These are phyloP conservation scores for Endotricha flammealis DNA, from an alignment of 2,888 invertebrate genomes.

Conservation along the genomic window DNA sequence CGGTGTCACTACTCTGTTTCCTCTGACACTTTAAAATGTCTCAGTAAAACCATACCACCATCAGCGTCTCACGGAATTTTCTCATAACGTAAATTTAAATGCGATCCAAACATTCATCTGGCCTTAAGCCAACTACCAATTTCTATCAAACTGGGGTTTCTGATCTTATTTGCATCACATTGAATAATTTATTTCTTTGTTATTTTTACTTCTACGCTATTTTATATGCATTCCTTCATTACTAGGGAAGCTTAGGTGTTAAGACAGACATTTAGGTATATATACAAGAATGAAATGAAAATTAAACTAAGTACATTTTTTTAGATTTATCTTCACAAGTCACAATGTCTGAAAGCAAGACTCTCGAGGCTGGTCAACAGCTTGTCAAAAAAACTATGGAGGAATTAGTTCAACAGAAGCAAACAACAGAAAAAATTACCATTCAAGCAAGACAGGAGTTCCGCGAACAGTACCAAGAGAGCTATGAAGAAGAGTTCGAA, in stretches of 20 bases:
- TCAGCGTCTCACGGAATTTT: slow-evolving; percentile 38
- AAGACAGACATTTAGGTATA: no score
- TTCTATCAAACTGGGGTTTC: slow-evolving; percentile 55
- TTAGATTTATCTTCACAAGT: slow-evolving; percentile 33
- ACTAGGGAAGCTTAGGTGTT: slow-evolving; percentile 5
- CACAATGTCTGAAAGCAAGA: slow-evolving; percentile 62
- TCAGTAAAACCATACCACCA: slow-evolving; percentile 14
- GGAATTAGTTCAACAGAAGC: slow-evolving; percentile 57
- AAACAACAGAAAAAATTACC: slow-evolving; percentile 58
- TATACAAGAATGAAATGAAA: no score
- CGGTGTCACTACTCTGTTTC: slow-evolving; percentile 2
- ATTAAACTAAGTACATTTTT: no score
- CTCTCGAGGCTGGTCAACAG: slow-evolving; percentile 65
- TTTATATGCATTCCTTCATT: slow-evolving; percentile 5
- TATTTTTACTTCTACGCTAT: slow-evolving; percentile 21
- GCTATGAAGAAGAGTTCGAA: slow-evolving; percentile 72
- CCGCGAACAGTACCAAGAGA: slow-evolving; percentile 64
- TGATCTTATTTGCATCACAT: slow-evolving; percentile 35
- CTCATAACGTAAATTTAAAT: slow-evolving; percentile 60
- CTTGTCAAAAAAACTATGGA: slow-evolving; percentile 72
- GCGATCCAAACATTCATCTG: slow-evolving; percentile 54
- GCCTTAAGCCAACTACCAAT: slow-evolving; percentile 62
- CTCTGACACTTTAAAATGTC: slow-evolving; percentile 3
- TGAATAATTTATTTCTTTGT: slow-evolving; percentile 37
- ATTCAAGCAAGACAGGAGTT: slow-evolving; percentile 74